A percentile compares a stretch with the other conserved stretches of the same genome.
Evolutionary conservation across 2,113 vertebrate species (phyloP).

Genomic region (Trogon melanurus): DNA sequence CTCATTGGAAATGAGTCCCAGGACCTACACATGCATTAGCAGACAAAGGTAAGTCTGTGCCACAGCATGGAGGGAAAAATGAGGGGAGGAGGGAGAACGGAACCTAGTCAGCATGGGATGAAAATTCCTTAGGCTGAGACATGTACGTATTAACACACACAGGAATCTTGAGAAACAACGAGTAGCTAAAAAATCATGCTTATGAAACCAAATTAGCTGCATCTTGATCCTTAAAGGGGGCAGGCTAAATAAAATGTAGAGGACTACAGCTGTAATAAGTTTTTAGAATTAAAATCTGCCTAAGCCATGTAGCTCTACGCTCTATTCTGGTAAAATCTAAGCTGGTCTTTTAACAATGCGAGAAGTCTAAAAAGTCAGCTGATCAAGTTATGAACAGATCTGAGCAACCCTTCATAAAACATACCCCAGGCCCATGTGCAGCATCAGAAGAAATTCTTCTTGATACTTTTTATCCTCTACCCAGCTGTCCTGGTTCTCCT

Average conservation of each 20-base stretch:
- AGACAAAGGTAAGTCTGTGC: neutral
- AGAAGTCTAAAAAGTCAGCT: neutral
- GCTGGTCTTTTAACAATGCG: neutral
- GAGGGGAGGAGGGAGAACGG: neutral
- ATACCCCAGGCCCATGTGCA: neutral
- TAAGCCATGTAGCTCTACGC: neutral
- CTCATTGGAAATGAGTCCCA: neutral
- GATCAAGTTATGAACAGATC: neutral
- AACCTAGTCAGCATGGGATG: neutral
- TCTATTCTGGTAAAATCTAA: neutral
- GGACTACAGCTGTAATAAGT: neutral
- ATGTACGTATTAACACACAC: neutral
- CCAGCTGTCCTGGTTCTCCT: neutral
- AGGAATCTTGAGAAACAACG: neutral
- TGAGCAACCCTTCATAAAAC: neutral
- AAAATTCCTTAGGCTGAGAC: neutral
- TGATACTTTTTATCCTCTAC: neutral
- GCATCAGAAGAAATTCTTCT: neutral
- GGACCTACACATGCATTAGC: neutral
- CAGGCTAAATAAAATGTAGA: neutral
- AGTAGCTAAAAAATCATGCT: neutral
- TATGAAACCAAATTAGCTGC: neutral
- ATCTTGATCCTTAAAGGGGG: neutral
- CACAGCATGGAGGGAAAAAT: neutral
- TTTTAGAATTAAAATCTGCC: neutral